Percentiles rank a stretch among this genome's conserved stretches.
Conservation (phyloP, 2,888 invertebrate genomes). For the Operophtera brumata region DNA sequence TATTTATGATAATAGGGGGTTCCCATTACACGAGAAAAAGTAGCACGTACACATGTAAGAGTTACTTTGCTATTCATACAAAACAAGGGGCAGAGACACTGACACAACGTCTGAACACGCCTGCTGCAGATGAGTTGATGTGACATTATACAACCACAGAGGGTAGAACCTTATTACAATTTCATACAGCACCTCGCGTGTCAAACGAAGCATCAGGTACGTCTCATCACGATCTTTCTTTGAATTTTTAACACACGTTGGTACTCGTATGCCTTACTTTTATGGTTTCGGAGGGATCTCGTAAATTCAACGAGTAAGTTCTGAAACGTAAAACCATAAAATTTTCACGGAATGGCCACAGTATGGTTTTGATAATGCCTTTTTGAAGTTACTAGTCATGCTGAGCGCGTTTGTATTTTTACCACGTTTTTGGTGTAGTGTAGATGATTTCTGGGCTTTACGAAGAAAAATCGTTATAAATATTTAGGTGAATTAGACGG, state of each 20-base stretch:
- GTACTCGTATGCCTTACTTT: conserved; percentile 25
- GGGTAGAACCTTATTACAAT: conserved; percentile 41
- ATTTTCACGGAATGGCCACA: background rate
- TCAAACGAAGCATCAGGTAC: conserved; percentile 22
- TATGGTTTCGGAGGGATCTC: conserved; percentile 27
- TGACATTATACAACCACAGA: conserved; percentile 19
- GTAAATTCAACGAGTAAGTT: conserved; percentile 25
- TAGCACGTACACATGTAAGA: too few species aligned
- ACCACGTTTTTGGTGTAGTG: too few species aligned
- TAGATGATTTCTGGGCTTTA: too few species aligned
- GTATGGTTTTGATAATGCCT: background rate
- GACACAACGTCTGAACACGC: background rate
- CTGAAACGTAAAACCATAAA: conserved; percentile 5
- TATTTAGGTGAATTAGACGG: too few species aligned
- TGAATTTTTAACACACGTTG: conserved; percentile 30
- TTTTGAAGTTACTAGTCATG: background rate
- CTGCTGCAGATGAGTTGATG: conserved; percentile 8
- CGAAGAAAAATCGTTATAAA: too few species aligned
- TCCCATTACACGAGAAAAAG: too few species aligned
- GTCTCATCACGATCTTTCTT: conserved; percentile 29
- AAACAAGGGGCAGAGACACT: background rate
- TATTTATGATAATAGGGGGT: too few species aligned
- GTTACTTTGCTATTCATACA: too few species aligned
- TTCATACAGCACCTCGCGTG: conserved; percentile 38
- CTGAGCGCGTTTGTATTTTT: background rate